Conservation (phyloP, 92 coral and sea anemone genomes). For the Porites lobata region DNA sequence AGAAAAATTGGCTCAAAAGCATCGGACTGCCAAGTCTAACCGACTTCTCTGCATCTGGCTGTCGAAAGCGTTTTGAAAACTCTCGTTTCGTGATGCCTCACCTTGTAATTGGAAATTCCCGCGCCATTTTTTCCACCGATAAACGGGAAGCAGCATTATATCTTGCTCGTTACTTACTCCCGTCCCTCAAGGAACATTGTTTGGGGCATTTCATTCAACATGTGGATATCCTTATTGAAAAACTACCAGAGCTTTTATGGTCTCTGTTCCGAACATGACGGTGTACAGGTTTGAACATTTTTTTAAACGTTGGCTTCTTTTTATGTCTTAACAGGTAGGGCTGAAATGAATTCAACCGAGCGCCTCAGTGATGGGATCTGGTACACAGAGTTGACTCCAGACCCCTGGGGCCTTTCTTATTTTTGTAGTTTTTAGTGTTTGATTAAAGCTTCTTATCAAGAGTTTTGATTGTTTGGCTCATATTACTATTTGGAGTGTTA, state of each 20-base stretch:
- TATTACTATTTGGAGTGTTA: not conserved
- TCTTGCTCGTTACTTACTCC: too few relatives aligned
- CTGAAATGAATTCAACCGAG: constrained; percentile 16
- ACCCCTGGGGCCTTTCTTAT: not conserved
- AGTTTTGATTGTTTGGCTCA: constrained; percentile 30
- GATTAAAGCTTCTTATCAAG: constrained; percentile 11
- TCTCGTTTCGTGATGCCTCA: too few relatives aligned
- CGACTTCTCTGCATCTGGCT: too few relatives aligned
- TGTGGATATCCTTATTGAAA: not conserved
- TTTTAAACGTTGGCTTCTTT: constrained; percentile 10
- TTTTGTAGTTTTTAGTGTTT: not conserved
- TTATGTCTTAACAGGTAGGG: constrained; percentile 44
- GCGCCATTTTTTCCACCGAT: too few relatives aligned
- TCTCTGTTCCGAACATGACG: too few relatives aligned
- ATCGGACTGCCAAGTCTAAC: too few relatives aligned
- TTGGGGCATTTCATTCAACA: not conserved
- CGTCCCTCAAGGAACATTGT: too few relatives aligned
- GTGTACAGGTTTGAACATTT: not conserved
- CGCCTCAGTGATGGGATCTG: constrained; percentile 37
- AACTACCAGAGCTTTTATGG: too few relatives aligned
- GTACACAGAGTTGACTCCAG: not conserved
- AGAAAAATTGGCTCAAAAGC: not conserved
- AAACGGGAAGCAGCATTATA: too few relatives aligned
- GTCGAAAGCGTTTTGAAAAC: too few relatives aligned
- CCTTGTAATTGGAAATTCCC: too few relatives aligned